Conservation (phyloP, 2,113 vertebrate genomes). For the Gallinago paraguaiae region DNA sequence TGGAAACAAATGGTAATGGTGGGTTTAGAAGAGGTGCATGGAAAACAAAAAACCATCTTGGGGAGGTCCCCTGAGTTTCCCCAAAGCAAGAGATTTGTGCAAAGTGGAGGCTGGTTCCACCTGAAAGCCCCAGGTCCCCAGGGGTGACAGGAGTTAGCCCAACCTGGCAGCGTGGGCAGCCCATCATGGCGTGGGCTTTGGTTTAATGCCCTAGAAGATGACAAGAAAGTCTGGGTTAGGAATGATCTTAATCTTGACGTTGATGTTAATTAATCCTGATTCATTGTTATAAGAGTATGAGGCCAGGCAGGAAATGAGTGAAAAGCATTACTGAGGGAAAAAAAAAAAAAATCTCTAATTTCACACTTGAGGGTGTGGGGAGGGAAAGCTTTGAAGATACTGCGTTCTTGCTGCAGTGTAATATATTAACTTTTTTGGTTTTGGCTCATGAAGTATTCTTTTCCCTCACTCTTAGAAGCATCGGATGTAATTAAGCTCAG, state of each 20-base stretch:
- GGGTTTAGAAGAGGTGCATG: neutral
- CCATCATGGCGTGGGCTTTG: neutral
- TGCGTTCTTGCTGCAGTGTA: neutral
- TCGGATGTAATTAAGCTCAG: slow-evolving; percentile 6
- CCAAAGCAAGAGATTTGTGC: neutral
- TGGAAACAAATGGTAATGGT: neutral
- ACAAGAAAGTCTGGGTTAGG: neutral
- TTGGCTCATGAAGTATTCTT: neutral
- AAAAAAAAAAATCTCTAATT: neutral
- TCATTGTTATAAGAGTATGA: neutral
- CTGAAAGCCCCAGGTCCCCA: neutral
- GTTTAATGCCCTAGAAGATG: neutral
- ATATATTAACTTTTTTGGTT: neutral
- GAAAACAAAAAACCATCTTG: neutral
- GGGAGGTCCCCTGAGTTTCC: neutral
- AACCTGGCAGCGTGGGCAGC: neutral
- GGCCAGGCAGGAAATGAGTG: slow-evolving; percentile 41
- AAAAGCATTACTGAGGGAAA: neutral
- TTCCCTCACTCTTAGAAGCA: neutral
- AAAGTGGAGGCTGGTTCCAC: neutral
- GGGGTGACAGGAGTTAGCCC: neutral
- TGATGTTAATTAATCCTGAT: slow-evolving; percentile 7
- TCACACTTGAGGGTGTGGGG: slow-evolving; percentile 5
- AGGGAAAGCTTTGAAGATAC: slow-evolving; percentile 6
- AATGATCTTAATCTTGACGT: neutral